Evolutionary conservation across 2,888 invertebrate genomes (phyloP).

Genomic region (Lypha dubia): DNA sequence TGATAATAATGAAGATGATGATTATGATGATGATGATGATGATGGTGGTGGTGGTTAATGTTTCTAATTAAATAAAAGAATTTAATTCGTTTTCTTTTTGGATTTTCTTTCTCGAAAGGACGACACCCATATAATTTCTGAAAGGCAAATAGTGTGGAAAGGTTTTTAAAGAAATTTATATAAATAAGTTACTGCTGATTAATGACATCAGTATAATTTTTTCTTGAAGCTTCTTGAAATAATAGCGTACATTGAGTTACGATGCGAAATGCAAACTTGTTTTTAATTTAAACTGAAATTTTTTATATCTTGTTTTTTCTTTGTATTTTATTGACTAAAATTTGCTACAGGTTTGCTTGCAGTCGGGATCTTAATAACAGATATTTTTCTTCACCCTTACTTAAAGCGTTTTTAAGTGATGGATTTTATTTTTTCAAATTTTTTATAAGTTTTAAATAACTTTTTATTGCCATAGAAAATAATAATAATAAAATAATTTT

Average conservation of each 20-base stretch:
- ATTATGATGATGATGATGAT: not conserved
- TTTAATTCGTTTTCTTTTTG: conserved; percentile 28
- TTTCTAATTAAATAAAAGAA: conserved; percentile 44
- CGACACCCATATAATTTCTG: conserved; percentile 11
- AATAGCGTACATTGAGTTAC: not conserved
- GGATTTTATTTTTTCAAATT: too few species aligned
- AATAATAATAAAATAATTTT: too few species aligned
- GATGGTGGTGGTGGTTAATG: not conserved
- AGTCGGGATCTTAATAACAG: too few species aligned
- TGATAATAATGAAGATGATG: too few species aligned
- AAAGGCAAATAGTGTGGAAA: not conserved
- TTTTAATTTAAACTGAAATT: not conserved
- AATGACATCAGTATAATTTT: conserved; percentile 40
- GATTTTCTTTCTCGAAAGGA: conserved; percentile 10
- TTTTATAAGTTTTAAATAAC: too few species aligned
- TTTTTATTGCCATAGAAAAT: too few species aligned
- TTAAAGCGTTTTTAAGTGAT: too few species aligned
- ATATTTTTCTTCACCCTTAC: not conserved
- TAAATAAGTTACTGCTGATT: conserved; percentile 24
- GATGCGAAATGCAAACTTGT: not conserved
- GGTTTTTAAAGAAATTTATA: conserved; percentile 16
- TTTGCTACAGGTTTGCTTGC: not conserved
- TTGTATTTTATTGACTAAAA: too few species aligned
- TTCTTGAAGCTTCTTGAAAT: not conserved
- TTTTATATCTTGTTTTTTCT: too few species aligned